Base-by-base conservation (phyloP, 2,797 vertebrate species). In the Crocodylus rhombifer region DNA sequence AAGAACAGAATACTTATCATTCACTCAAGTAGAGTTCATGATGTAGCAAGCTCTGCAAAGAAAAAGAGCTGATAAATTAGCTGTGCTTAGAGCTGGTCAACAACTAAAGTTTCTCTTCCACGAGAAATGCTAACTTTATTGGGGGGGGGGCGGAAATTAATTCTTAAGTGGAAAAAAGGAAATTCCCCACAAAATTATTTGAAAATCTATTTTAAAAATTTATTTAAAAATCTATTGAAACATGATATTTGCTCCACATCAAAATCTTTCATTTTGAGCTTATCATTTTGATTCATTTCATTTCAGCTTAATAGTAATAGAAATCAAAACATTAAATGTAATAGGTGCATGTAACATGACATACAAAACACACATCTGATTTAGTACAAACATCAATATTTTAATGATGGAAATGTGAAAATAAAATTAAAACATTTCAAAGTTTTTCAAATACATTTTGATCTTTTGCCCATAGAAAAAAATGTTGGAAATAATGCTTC, bases 41-140 rank as follows among this genome's bases (percentile, higher is more conserved):
- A 91, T 75, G 94, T 74, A 90, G 73, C 76, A 91, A 88, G 74
- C 87, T 92, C 87, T 89, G 60, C 73, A 92, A 94, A 91, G 17
- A 61, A 78, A 26, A 95, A 25, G 5, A 95, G 17, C 51, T 86
- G 65, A 90, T 82, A 78, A 94, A 78, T 23, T 64, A 57, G 80
- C 80, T 82, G 82, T 76, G 26, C 28, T 77, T 77, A 36, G 71
- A 87, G 55, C 58, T 84, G 92, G 65, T 25, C 83, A 64, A 65
- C 42, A 92, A 69, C 3, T 33, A 26, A 92, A 95, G 91, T 77
- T 71, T 30, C 56, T 62, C 1, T 71, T 92, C 78, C 62, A 71
- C 87, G 86, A 28, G 56, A 93, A 91, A 65, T 89, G 14, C 36
- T 92, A 74, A 74, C 30, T 86, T 84, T 96, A 51, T 94, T n/a